Evolutionary conservation across 2,113 vertebrate genomes (phyloP).

Genomic region (Spea bombifrons): DNA sequence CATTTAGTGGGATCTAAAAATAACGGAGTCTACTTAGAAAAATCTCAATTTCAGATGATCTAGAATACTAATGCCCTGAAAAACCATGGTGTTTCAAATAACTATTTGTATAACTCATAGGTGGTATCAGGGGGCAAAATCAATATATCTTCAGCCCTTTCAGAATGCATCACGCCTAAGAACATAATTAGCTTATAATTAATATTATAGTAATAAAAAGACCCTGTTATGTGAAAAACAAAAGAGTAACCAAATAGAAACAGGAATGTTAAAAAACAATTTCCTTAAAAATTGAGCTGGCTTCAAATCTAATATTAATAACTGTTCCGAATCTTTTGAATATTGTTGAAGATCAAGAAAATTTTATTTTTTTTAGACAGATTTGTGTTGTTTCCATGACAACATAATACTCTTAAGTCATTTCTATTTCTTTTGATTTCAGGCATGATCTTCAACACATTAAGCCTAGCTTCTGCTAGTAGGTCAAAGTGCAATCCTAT

Average conservation of each 20-base stretch:
- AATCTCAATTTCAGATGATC: not conserved
- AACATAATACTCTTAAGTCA: slow-evolving; percentile 20
- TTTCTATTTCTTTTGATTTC: slow-evolving; percentile 24
- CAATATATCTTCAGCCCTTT: slow-evolving; percentile 13
- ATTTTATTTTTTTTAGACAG: slow-evolving; percentile 5
- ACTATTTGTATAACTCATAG: not conserved
- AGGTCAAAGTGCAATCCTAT: not conserved
- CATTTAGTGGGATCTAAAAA: slow-evolving; percentile 63
- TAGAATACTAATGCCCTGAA: not conserved
- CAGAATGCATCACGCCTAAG: not conserved
- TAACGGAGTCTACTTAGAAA: slow-evolving; percentile 43
- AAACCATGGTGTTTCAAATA: not conserved
- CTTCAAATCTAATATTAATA: too few species aligned
- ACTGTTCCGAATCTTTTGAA: too few species aligned
- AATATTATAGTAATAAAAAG: too few species aligned
- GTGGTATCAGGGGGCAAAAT: slow-evolving; percentile 10
- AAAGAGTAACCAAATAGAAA: too few species aligned
- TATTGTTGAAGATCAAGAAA: not conserved
- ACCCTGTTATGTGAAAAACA: too few species aligned
- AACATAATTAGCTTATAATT: not conserved
- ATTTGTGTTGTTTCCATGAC: slow-evolving; percentile 25
- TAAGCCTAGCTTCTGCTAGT: slow-evolving; percentile 5
- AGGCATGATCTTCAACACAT: slow-evolving; percentile 15
- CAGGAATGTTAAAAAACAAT: too few species aligned
- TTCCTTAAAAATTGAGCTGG: too few species aligned